Conservation (phyloP, 2,113 vertebrate genomes). For the Chaetura pelagica region DNA sequence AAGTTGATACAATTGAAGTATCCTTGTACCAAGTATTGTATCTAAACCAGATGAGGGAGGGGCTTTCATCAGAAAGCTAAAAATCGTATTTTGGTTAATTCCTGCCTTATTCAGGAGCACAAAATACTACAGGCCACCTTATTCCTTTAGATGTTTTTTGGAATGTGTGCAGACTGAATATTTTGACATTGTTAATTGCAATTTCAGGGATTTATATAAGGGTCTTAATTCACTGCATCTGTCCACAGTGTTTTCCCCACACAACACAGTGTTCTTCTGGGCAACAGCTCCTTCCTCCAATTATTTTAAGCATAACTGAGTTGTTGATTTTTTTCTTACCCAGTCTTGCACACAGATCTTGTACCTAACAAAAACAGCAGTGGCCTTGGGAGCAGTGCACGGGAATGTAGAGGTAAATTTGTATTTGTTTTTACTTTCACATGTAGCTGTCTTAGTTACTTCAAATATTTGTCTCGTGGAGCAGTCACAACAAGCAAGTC, state of each 20-base stretch:
- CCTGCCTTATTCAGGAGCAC: neutral
- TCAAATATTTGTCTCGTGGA: neutral
- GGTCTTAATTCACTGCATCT: neutral
- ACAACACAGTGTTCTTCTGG: neutral
- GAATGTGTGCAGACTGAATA: neutral
- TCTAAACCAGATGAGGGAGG: neutral
- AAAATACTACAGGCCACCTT: neutral
- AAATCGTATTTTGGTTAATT: neutral
- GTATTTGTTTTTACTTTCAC: neutral
- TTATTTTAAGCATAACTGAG: neutral
- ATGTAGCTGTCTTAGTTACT: neutral
- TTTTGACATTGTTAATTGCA: neutral
- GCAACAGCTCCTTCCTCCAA: neutral
- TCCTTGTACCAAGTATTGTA: neutral
- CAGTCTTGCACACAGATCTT: neutral
- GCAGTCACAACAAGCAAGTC: neutral
- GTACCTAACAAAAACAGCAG: neutral
- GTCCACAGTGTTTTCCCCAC: neutral
- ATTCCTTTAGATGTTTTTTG: neutral
- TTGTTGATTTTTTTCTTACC: neutral
- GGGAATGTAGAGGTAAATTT: neutral
- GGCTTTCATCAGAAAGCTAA: neutral
- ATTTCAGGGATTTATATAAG: neutral
- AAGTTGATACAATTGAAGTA: neutral
- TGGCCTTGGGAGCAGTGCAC: neutral